A percentile compares a stretch with the other conserved stretches of the same genome.
Evolutionary conservation across 2,797 vertebrate species (phyloP).

Genomic region (Avahi laniger): DNA sequence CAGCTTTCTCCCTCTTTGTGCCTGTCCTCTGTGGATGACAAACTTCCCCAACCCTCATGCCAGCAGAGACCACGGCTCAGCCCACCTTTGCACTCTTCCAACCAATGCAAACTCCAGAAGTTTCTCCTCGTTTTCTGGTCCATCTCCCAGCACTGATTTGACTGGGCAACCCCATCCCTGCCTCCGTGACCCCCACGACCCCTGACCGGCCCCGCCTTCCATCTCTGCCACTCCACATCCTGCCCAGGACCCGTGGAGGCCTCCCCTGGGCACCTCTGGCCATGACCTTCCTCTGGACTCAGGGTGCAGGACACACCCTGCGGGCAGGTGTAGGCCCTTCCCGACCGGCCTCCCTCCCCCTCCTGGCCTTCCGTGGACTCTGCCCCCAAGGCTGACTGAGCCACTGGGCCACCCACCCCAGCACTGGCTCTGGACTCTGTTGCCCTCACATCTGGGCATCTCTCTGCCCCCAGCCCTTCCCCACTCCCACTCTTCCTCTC

Average conservation of each 20-base stretch:
- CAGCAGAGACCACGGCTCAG: background rate
- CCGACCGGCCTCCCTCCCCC: background rate
- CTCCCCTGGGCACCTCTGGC: background rate
- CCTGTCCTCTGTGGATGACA: background rate
- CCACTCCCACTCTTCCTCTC: background rate
- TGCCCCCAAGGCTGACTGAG: background rate
- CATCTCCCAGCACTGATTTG: too few relatives aligned
- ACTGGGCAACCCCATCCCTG: background rate
- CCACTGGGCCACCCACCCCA: background rate
- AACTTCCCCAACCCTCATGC: accelerated
- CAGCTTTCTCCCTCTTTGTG: background rate
- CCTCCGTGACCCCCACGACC: background rate
- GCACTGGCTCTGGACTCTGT: too few relatives aligned
- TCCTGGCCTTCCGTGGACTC: background rate
- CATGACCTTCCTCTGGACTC: background rate
- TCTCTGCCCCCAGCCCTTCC: too few relatives aligned
- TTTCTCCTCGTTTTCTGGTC: background rate
- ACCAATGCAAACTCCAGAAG: background rate
- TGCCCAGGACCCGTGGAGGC: background rate
- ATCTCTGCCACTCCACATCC: background rate
- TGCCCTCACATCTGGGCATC: accelerated
- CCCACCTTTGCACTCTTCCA: background rate
- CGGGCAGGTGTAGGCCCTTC: background rate
- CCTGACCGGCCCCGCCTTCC: background rate
- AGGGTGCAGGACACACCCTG: background rate